Base-by-base conservation (phyloP, 2,888 invertebrate genomes). In the Ornithoptera priamus region DNA sequence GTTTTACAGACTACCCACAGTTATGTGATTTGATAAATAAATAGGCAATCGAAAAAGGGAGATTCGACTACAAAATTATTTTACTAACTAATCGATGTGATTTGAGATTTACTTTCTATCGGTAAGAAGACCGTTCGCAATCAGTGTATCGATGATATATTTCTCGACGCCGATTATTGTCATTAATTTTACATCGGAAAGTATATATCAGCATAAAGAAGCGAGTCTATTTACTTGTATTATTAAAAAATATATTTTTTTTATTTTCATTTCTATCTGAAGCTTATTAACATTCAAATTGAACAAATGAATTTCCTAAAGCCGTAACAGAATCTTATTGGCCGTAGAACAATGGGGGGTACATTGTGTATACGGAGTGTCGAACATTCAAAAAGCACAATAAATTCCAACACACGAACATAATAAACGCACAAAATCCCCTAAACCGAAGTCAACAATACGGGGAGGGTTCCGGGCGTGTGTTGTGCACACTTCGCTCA, bases 401-500 rank as follows among this genome's bases (percentile, higher is more conserved):
- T 67, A 61, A 57, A 30, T 57, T 22, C 56, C 36, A 22, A 56
- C 60, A 70, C 57, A 62, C 58, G 65, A 53, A 70, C 71, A 72
- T 65, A 70, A 71, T 72, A 68, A 72, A 72, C 69, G 59, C 65
- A 68, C 69, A 69, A 69, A 68, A 71, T 66, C 74, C 73, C 59
- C 71, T 69, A 72, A 65, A 69, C 70, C 58, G 69, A 62, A 50
- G 63, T 69, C 67, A 72, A 73, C 72, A 73, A 74, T 72, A 72
- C 62, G 24, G 53, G 67, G 72, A 74, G 73, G 74, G 75, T 66
- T 74, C 74, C 78, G 22, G 68, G 76, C 84, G 85, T 87, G 83
- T 85, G 84, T 82, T 77, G 71, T 72, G 76, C 86, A 84, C 85
- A 77, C 81, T 84, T 73, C 77, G 80, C 77, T 71, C 81, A 84